Base-by-base conservation (phyloP, 2,113 vertebrate species). In the Oplegnathus fasciatus region DNA sequence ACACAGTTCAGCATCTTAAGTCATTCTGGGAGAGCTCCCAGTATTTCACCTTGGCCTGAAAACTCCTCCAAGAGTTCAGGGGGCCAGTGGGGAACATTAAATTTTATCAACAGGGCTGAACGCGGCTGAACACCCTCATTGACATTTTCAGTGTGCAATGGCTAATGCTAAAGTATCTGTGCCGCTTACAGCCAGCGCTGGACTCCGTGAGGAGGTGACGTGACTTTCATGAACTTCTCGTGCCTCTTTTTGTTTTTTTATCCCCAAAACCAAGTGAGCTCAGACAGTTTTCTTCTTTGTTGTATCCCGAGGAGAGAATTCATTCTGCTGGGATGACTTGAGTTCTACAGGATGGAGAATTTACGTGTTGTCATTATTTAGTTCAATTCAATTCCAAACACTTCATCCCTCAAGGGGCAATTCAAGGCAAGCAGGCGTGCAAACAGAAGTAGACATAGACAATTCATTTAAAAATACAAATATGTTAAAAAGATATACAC, bases 21-120 rank as follows among this genome's bases (percentile, higher is more conserved):
- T 86, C 67, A 40, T 77, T 70, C 46, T 86, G 73, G 74, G 83
- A 73, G 42, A 70, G 34, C 78, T 83, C 61, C 74, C 74, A 73
- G 86, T 54, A 60, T 85, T 89, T 84, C 71, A 83, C 75, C 76
- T 67, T 72, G 70, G 77, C 37, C 11, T 30, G 26, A 67, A 30
- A 61, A 60, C 52, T 60, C 42, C 50, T 75, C n/a, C 9, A 46
- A 57, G 46, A 60, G 67, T 34, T 82, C 75, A 40, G 40, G 40
- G 66, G 80, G 61, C 48, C 84, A 34, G 34, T 1, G 66, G 85
- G 73, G 83, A 69, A 74, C 48, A 24, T 24, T 62, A 71, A 85
- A 83, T 34, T 64, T 60, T 42, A 68, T 80, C 67, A 75, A 60
- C 70, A 55, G 75, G n/a, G 80, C 74, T 64, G 57, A 83, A 66